Conservation (phyloP, 2,888 invertebrate species). For the Leptopilina drosophilae region DNA sequence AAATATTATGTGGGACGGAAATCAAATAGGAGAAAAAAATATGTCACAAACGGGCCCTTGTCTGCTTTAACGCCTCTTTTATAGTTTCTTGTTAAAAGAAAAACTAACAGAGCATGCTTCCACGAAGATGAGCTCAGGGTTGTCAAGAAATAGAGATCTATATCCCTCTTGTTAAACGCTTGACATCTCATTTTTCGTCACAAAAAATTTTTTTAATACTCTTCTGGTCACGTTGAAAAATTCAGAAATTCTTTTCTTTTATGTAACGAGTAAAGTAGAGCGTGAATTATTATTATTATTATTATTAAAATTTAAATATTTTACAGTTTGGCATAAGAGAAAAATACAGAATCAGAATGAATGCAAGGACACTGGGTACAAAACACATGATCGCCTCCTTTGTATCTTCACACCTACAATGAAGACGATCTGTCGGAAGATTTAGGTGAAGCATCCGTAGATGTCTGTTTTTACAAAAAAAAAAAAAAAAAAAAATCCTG, state of each 20-base stretch:
- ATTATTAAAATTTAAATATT: too few species aligned
- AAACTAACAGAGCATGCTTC: constrained; percentile 54
- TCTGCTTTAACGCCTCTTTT: constrained; percentile 64
- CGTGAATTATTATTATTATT: too few species aligned
- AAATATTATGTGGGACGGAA: not conserved
- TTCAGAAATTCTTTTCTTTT: not conserved
- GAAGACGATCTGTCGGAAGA: constrained; percentile 66
- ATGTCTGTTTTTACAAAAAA: constrained; percentile 60
- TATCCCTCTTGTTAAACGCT: constrained; percentile 48
- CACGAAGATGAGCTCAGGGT: constrained; percentile 60
- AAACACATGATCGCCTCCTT: constrained; percentile 71
- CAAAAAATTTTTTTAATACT: constrained; percentile 12
- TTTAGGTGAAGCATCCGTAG: constrained; percentile 50
- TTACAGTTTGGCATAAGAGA: too few species aligned
- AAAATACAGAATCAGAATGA: constrained; percentile 28
- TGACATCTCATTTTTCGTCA: constrained; percentile 40
- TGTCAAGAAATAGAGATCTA: constrained; percentile 46
- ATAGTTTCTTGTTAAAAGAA: constrained; percentile 56
- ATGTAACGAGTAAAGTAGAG: not conserved
- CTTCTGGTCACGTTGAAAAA: not conserved
- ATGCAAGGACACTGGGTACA: constrained; percentile 61
- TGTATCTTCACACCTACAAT: constrained; percentile 75
- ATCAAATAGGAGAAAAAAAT: not conserved
- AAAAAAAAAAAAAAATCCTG: constrained; percentile 52
- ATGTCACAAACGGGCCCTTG: constrained; percentile 50